Evolutionary conservation across 2,797 vertebrate species (phyloP).

Genomic region (Macropodus opercularis): DNA sequence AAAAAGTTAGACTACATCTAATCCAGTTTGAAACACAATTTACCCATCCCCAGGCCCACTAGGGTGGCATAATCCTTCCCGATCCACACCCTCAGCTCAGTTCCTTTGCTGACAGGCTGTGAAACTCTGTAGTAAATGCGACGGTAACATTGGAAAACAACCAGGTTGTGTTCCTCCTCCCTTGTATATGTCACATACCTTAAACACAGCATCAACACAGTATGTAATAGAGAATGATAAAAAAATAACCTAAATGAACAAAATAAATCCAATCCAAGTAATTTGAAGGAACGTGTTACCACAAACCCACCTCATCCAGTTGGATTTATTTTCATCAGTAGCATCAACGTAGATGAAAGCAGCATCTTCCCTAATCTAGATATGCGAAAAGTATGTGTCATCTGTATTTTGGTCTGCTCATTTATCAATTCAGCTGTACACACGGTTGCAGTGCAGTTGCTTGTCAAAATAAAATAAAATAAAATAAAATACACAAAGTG

Average conservation of each 20-base stretch:
- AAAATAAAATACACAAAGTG: rapidly evolving
- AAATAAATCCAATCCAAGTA: too few relatives aligned
- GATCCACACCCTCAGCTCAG: slow-evolving; percentile 79
- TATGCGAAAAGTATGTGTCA: slow-evolving; percentile 1
- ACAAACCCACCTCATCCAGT: slow-evolving; percentile 73
- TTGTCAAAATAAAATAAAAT: too few relatives aligned
- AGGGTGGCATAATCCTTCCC: slow-evolving; percentile 81
- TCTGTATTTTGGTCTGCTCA: not conserved
- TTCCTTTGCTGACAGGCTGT: slow-evolving; percentile 69
- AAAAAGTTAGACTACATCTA: too few relatives aligned
- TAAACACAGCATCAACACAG: slow-evolving; percentile 18
- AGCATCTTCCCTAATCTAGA: slow-evolving; percentile 75
- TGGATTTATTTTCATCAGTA: slow-evolving; percentile 75
- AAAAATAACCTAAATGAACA: not conserved
- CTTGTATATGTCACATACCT: slow-evolving; percentile 79
- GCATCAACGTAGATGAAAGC: slow-evolving; percentile 78
- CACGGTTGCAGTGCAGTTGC: too few relatives aligned
- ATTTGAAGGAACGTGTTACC: not conserved
- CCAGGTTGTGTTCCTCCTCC: slow-evolving; percentile 79
- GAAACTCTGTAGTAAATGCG: slow-evolving; percentile 82
- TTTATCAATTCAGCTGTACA: too few relatives aligned
- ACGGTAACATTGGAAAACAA: slow-evolving; percentile 78
- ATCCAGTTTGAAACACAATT: slow-evolving; percentile 24
- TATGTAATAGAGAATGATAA: too few relatives aligned
- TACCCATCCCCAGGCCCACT: slow-evolving; percentile 78